A percentile compares a stretch with the other conserved stretches of the same genome.
phyloP scores from a whole-genome alignment of 1,140 invertebrate genomes.

The Saxidomus purpurata region DNA sequence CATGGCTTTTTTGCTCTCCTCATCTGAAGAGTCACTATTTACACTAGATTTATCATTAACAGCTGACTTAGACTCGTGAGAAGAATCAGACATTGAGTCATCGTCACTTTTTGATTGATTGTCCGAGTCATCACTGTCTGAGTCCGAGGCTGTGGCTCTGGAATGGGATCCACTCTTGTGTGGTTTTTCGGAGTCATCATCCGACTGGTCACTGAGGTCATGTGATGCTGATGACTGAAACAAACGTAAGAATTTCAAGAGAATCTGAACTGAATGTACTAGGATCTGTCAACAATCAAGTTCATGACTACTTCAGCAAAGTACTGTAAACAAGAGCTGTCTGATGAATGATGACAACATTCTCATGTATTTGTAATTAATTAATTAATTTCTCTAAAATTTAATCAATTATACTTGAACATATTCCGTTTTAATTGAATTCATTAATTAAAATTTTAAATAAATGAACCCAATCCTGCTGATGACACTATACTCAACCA shows the following conservation, averaged over 20 bases:
- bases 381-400: too few relatives aligned
- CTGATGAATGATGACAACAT: too few relatives aligned
- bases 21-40: constrained; percentile 33
- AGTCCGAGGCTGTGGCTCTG: neutral
- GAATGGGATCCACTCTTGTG: constrained; percentile 4
- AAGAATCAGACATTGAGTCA: constrained; percentile 47
- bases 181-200: constrained; percentile 54
- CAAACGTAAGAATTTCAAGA: neutral
- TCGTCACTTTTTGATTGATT: constrained; percentile 30
- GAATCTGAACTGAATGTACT: too few relatives aligned
- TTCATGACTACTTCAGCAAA: too few relatives aligned
- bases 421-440: too few relatives aligned
- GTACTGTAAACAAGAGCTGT: too few relatives aligned
- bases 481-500: too few relatives aligned
- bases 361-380: too few relatives aligned
- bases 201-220: constrained; percentile 63
- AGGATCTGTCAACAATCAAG: too few relatives aligned
- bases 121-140: constrained; percentile 24
- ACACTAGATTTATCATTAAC: constrained; percentile 45
- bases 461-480: too few relatives aligned
- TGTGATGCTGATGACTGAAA: constrained; percentile 60
- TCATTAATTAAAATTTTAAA: too few relatives aligned
- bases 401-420: too few relatives aligned
- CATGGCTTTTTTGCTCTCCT: constrained; percentile 43
- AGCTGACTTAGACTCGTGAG: constrained; percentile 51